These are phyloP conservation scores for Haliclystus octoradiatus DNA, from an alignment of 30 jellyfish, hydroid and myxozoan genomes.

Conservation along the genomic window DNA sequence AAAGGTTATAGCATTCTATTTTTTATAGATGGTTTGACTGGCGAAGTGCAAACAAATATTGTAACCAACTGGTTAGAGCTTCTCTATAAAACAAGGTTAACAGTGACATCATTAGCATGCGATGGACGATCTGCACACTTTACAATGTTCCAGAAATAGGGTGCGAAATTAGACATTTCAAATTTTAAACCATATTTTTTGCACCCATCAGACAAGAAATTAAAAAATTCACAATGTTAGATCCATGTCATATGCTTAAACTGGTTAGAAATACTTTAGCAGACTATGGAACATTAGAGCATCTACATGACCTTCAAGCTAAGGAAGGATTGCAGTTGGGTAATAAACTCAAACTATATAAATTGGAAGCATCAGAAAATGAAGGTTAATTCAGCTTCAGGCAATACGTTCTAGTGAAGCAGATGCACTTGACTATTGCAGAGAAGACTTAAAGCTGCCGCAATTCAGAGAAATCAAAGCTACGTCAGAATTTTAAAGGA, in stretches of 20 bases:
- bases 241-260: slow-evolving; percentile 31
- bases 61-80: background rate
- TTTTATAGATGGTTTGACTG: background rate
- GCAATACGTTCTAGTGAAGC: background rate
- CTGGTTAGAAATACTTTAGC: slow-evolving; percentile 48
- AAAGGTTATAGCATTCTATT: too few relatives aligned
- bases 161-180: slow-evolving; percentile 4
- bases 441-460: slow-evolving; percentile 15
- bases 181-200: background rate
- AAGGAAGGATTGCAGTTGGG: slow-evolving; percentile 25
- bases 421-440: slow-evolving; percentile 19
- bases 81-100: background rate
- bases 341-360: slow-evolving; percentile 8
- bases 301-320: slow-evolving; percentile 9
- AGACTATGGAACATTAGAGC: slow-evolving; percentile 10
- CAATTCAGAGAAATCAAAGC: slow-evolving; percentile 13
- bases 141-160: slow-evolving; percentile 12
- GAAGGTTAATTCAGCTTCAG: slow-evolving; percentile 15
- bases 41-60: background rate
- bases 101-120: slow-evolving; percentile 17
- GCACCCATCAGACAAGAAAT: background rate
- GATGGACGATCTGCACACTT: slow-evolving; percentile 27
- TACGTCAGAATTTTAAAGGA: slow-evolving; percentile 17
- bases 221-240: slow-evolving; percentile 8
- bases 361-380: slow-evolving; percentile 24